These are phyloP conservation scores for Dasypolia templi DNA, from an alignment of 2,888 invertebrate genomes.

Conservation along the genomic window DNA sequence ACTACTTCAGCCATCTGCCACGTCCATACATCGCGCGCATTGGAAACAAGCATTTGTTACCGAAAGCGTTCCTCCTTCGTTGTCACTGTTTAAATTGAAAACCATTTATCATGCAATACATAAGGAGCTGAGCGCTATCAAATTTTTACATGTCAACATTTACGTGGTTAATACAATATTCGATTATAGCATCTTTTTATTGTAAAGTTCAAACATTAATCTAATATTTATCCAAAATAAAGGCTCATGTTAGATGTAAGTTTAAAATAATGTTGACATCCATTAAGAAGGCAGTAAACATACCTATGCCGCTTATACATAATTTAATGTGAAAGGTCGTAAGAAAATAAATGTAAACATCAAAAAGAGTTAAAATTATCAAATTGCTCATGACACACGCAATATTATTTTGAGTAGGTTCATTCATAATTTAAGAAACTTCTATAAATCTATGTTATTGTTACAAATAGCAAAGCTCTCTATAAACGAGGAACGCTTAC, in stretches of 20 bases:
- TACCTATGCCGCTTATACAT: slow-evolving; percentile 18
- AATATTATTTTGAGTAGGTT: background rate
- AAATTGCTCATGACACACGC: background rate
- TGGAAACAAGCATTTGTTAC: slow-evolving; percentile 87
- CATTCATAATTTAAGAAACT: slow-evolving; percentile 4
- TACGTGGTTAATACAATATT: slow-evolving; percentile 65
- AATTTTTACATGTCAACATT: slow-evolving; percentile 72
- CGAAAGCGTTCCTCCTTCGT: slow-evolving; percentile 86
- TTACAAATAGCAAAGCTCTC: background rate
- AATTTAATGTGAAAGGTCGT: slow-evolving; percentile 36
- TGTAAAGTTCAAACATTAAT: slow-evolving; percentile 52
- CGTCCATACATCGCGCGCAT: slow-evolving; percentile 84
- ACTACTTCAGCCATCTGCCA: slow-evolving; percentile 40
- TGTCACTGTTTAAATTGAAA: slow-evolving; percentile 89
- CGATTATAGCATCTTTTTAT: slow-evolving; percentile 50
- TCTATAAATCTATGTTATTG: background rate
- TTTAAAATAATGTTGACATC: slow-evolving; percentile 5
- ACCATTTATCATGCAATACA: slow-evolving; percentile 87
- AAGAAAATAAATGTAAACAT: slow-evolving; percentile 9
- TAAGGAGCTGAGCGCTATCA: slow-evolving; percentile 78
- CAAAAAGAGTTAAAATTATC: background rate
- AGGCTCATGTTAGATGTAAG: slow-evolving; percentile 1
- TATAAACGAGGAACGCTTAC: background rate
- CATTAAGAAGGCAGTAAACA: slow-evolving; percentile 2
- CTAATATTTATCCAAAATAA: slow-evolving; percentile 40